phyloP scores from a whole-genome alignment of 2,113 vertebrate genomes.

The Cinclus mexicanus region DNA sequence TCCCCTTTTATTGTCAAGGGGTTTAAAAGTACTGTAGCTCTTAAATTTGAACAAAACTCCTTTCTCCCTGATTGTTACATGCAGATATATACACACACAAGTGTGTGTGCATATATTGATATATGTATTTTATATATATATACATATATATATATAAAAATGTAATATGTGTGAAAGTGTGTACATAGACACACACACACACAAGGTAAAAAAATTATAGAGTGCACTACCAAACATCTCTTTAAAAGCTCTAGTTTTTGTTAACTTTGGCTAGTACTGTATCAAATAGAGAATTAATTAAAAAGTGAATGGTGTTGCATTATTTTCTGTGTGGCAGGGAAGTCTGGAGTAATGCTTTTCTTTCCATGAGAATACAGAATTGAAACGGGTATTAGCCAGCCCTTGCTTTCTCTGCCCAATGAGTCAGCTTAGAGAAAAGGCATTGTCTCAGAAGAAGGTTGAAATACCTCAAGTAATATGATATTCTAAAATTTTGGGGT shows the following conservation, averaged over 20 bases:
- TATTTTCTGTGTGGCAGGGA: constrained; percentile 72
- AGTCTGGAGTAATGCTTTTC: constrained; percentile 73
- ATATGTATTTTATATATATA: not conserved
- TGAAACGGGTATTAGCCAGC: constrained; percentile 72
- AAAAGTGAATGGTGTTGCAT: constrained; percentile 61
- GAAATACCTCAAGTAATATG: constrained; percentile 70
- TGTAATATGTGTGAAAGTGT: constrained; percentile 21
- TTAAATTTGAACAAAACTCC: constrained; percentile 76
- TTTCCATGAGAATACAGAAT: constrained; percentile 60
- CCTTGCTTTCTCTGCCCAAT: constrained; percentile 55
- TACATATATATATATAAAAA: constrained; percentile 23
- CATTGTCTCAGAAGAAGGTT: constrained; percentile 58
- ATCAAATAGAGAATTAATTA: constrained; percentile 60
- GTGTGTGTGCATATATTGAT: not conserved
- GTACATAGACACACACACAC: constrained; percentile 62
- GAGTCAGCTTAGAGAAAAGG: constrained; percentile 21
- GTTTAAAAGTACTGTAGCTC: constrained; percentile 79
- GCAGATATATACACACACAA: constrained; percentile 10
- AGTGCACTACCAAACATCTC: constrained; percentile 75
- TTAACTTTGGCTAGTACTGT: constrained; percentile 75
- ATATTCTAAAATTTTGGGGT: constrained; percentile 26
- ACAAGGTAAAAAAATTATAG: constrained; percentile 54
- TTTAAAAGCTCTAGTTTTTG: constrained; percentile 63
- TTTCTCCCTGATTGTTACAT: constrained; percentile 60
- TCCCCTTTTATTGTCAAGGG: constrained; percentile 63